Percentiles rank a stretch among this genome's conserved stretches.
Evolutionary conservation across 2,113 vertebrate genomes (phyloP).

Genomic region (Macaca nemestrina): DNA sequence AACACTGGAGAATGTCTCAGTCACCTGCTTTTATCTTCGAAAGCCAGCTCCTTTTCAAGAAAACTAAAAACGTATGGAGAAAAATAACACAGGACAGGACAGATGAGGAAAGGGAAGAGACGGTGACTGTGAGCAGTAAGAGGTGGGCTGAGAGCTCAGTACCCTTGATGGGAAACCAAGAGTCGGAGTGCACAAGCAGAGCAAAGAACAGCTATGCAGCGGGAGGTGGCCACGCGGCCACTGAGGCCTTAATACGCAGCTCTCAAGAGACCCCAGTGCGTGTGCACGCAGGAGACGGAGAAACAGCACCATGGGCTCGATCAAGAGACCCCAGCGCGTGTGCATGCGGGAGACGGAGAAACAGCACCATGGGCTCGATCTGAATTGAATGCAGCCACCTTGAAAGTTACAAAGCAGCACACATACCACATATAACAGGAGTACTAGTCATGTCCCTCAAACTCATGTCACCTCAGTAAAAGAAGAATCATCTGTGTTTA

Average conservation of each 20-base stretch:
- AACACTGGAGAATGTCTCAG: background rate
- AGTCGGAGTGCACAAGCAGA: background rate
- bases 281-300: background rate
- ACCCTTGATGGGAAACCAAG: background rate
- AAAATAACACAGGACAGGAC: background rate
- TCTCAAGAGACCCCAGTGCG: background rate
- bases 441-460: background rate
- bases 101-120: too few species aligned
- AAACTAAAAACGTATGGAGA: background rate
- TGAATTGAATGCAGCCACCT: background rate
- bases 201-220: background rate
- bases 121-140: too few species aligned
- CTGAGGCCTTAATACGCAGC: background rate
- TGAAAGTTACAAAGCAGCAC: background rate
- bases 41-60: background rate
- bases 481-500: background rate
- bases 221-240: background rate
- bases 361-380: background rate
- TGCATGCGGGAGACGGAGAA: background rate
- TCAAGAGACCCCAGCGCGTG: too few species aligned
- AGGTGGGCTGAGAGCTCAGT: background rate
- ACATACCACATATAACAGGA: background rate
- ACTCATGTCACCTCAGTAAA: background rate
- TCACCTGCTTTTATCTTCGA: background rate
- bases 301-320: background rate